Percentiles rank a stretch among this genome's conserved stretches.
Evolutionary conservation across 2,113 vertebrate genomes (phyloP).

Genomic region (Pterophyllum scalare): DNA sequence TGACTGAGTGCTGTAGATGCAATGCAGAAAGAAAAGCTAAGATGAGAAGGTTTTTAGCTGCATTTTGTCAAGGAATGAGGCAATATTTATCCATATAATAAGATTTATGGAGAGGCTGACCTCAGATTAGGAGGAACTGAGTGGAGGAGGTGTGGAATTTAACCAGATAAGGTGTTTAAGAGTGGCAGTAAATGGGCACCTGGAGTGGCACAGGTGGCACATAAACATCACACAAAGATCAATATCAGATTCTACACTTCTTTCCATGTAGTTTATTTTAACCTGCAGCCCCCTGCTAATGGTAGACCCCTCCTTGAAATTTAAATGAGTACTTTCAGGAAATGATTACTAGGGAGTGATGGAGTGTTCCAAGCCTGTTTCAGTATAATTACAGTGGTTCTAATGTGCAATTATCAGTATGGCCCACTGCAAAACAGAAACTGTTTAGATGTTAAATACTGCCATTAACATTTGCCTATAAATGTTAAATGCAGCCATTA

Average conservation of each 20-base stretch:
- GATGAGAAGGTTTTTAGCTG: conserved; percentile 11
- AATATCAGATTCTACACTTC: conserved; percentile 22
- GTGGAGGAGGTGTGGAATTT: conserved; percentile 19
- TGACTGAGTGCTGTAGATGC: not conserved
- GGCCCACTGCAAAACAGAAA: conserved; percentile 52
- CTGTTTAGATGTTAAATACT: conserved; percentile 59
- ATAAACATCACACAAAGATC: conserved; percentile 49
- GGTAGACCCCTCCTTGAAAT: conserved; percentile 28
- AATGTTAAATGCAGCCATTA: conserved; percentile 71
- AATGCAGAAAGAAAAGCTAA: not conserved
- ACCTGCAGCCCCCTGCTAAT: conserved; percentile 1
- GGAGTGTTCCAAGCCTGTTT: conserved; percentile 45
- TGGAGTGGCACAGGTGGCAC: conserved; percentile 26
- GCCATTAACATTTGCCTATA: conserved; percentile 66
- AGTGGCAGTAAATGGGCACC: conserved; percentile 18
- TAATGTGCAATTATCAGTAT: conserved; percentile 65
- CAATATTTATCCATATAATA: conserved; percentile 40
- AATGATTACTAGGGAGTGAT: conserved; percentile 43
- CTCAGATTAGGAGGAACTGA: conserved; percentile 40
- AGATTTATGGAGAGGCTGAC: conserved; percentile 27
- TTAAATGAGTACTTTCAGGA: conserved; percentile 43
- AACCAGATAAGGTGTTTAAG: conserved; percentile 36
- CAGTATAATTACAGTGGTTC: conserved; percentile 50
- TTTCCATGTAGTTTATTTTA: conserved; percentile 9
- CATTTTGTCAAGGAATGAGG: conserved; percentile 28